Percentiles rank a stretch among this genome's conserved stretches.
These are phyloP conservation scores for Salvelinus sp. DNA, from an alignment of 2,113 vertebrate species.

Conservation along the genomic window DNA sequence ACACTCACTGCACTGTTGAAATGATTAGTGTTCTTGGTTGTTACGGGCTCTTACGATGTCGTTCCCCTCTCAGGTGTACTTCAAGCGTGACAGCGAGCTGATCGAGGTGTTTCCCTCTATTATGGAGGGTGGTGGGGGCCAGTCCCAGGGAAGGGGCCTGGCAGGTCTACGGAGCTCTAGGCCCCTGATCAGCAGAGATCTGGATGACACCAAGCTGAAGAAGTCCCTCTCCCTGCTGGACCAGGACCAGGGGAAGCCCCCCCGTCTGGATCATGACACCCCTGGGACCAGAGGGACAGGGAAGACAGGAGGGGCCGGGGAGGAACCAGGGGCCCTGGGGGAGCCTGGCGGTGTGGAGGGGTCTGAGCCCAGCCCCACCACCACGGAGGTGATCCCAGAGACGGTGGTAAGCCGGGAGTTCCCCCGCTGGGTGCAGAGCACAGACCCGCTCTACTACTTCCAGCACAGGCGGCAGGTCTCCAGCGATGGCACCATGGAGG, in stretches of 20 bases:
- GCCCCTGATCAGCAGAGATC: slow-evolving; percentile 77
- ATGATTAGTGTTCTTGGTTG: neutral
- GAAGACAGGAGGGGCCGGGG: neutral
- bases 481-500: slow-evolving; percentile 86
- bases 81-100: slow-evolving; percentile 87
- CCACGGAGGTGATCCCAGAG: slow-evolving; percentile 82
- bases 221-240: slow-evolving; percentile 77
- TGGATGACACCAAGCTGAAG: slow-evolving; percentile 87
- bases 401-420: slow-evolving; percentile 92
- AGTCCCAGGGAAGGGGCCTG: slow-evolving; percentile 37
- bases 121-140: slow-evolving; percentile 18
- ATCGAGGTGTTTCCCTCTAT: slow-evolving; percentile 80
- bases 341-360: neutral
- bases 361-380: slow-evolving; percentile 56
- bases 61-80: slow-evolving; percentile 83
- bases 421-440: slow-evolving; percentile 87
- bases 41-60: neutral
- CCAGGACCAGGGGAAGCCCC: slow-evolving; percentile 45
- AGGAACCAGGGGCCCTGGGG: slow-evolving; percentile 13
- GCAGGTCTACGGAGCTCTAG: slow-evolving; percentile 63
- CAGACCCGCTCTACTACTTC: slow-evolving; percentile 85
- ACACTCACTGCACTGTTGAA: neutral
- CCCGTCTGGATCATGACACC: slow-evolving; percentile 45
- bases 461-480: slow-evolving; percentile 76
- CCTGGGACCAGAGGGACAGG: slow-evolving; percentile 1